phyloP scores from a whole-genome alignment of 2,888 invertebrate genomes.

The Barypeithes pellucidus region DNA sequence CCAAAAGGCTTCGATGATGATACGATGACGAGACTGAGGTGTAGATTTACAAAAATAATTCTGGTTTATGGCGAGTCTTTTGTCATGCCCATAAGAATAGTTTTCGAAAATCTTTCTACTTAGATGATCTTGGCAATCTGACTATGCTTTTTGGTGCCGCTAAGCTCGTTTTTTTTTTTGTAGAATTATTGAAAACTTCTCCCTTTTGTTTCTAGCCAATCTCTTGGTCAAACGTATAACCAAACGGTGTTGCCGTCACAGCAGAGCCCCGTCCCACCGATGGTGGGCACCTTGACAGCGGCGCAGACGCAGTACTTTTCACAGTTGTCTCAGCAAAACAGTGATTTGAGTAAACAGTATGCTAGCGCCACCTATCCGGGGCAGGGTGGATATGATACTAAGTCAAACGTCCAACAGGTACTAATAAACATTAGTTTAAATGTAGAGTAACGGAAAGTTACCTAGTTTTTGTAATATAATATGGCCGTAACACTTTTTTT shows the following conservation, averaged over 20 bases:
- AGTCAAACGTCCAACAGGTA: slow-evolving; percentile 51
- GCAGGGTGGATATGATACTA: slow-evolving; percentile 54
- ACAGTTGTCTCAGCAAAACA: slow-evolving; percentile 74
- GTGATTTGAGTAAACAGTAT: slow-evolving; percentile 64
- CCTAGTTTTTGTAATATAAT: too few species aligned
- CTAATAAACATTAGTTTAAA: background rate
- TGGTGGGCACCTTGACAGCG: slow-evolving; percentile 72
- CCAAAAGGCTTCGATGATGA: slow-evolving; percentile 46
- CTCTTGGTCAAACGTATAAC: slow-evolving; percentile 43
- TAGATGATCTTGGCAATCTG: slow-evolving; percentile 41
- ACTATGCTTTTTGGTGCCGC: background rate
- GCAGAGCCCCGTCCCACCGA: slow-evolving; percentile 62
- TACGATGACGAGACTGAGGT: slow-evolving; percentile 53
- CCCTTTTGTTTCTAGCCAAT: slow-evolving; percentile 35
- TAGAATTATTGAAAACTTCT: background rate
- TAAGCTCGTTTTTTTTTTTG: slow-evolving; percentile 4
- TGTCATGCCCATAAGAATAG: slow-evolving; percentile 7
- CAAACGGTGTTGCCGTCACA: slow-evolving; percentile 58
- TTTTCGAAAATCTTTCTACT: slow-evolving; percentile 1
- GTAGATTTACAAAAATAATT: slow-evolving; percentile 11
- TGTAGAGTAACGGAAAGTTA: too few species aligned
- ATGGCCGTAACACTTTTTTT: too few species aligned
- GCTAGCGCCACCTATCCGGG: slow-evolving; percentile 57
- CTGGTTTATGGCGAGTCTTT: slow-evolving; percentile 35
- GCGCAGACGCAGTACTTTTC: slow-evolving; percentile 76